phyloP scores from a whole-genome alignment of 2,113 vertebrate species.

The Sinocyclocheilus maitianheensis region DNA sequence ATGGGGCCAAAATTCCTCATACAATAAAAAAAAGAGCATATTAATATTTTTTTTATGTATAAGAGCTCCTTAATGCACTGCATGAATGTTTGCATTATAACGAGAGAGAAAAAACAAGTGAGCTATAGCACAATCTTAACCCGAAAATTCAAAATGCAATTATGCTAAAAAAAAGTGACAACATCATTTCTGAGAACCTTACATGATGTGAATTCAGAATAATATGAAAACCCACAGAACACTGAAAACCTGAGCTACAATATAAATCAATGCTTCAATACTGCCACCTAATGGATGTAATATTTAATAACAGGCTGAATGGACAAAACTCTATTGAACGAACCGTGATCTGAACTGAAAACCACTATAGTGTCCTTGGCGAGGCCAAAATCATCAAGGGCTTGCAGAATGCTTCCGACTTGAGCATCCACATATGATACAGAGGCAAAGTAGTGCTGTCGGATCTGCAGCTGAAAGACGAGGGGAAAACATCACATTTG shows the following conservation, averaged over 20 bases:
- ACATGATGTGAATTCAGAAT: neutral
- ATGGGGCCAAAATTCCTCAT: neutral
- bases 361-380: constrained; percentile 81
- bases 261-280: constrained; percentile 60
- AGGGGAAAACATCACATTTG: neutral
- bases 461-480: constrained; percentile 79
- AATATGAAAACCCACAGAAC: neutral
- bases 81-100: neutral
- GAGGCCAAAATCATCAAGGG: constrained; percentile 79
- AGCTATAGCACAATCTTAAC: neutral
- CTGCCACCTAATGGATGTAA: constrained; percentile 67
- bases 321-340: constrained; percentile 1
- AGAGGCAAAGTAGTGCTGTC: constrained; percentile 93
- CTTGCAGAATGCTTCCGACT: constrained; percentile 81
- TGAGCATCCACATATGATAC: constrained; percentile 89
- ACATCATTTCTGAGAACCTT: neutral
- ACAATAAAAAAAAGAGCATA: neutral
- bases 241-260: neutral
- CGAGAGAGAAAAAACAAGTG: neutral
- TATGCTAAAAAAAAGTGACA: neutral
- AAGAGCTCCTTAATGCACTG: neutral
- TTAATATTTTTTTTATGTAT: neutral
- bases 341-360: constrained; percentile 94
- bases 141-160: neutral
- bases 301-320: neutral